Conservation (phyloP, 1,140 invertebrate species). For the Cephus cinctus region DNA sequence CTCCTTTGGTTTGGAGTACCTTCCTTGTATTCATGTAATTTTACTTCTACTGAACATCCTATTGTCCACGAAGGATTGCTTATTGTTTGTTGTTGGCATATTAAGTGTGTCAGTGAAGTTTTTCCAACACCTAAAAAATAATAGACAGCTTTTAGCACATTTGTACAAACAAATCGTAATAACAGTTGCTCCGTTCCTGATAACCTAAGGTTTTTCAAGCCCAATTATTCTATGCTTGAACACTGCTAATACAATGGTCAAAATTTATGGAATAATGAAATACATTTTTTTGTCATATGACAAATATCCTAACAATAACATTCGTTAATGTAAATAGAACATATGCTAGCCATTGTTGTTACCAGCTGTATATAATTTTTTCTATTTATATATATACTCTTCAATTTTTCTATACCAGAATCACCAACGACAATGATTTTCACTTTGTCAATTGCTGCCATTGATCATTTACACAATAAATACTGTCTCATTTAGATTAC, state of each 20-base stretch:
- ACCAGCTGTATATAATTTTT: too few relatives aligned
- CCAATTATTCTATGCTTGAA: neutral
- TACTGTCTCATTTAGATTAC: constrained; percentile 8
- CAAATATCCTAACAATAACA: too few relatives aligned
- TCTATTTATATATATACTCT: too few relatives aligned
- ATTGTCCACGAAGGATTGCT: constrained; percentile 89
- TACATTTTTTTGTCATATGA: too few relatives aligned
- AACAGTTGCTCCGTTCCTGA: too few relatives aligned
- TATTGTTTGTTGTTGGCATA: constrained; percentile 84
- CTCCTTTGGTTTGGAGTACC: constrained; percentile 87
- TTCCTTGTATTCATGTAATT: constrained; percentile 93
- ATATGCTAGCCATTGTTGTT: too few relatives aligned
- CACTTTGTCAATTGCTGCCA: constrained; percentile 82
- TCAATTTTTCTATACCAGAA: constrained; percentile 77
- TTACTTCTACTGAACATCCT: constrained; percentile 93
- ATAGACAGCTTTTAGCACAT: constrained; percentile 20
- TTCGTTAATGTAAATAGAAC: too few relatives aligned
- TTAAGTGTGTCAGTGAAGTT: constrained; percentile 89
- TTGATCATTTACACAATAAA: constrained; percentile 35
- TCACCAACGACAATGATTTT: constrained; percentile 90
- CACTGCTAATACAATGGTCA: neutral
- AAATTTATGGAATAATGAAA: neutral
- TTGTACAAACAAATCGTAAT: too few relatives aligned
- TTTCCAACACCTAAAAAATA: constrained; percentile 84
- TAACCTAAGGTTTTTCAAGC: neutral